These are phyloP conservation scores for Drosophila neocordata DNA, from an alignment of 1,140 invertebrate species.

Conservation along the genomic window DNA sequence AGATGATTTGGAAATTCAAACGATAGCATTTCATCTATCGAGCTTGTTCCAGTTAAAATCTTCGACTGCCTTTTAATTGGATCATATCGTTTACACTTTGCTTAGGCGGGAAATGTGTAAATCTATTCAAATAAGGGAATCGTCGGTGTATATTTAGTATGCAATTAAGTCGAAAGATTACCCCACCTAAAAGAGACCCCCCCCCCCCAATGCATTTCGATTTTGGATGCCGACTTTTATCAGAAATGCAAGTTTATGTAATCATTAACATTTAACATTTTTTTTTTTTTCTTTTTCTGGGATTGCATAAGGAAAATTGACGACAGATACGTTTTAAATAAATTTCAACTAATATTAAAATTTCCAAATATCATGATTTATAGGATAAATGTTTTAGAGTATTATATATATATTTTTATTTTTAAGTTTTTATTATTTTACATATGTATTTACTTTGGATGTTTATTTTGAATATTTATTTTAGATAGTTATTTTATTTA, in stretches of 20 bases:
- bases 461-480: too few species aligned
- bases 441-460: background rate
- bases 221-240: constrained; percentile 11
- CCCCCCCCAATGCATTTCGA: constrained; percentile 18
- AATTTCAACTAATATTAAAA: background rate
- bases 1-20: constrained; percentile 36
- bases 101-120: constrained; percentile 46
- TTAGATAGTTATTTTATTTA: too few species aligned
- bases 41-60: constrained; percentile 52
- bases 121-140: constrained; percentile 60
- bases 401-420: too few species aligned
- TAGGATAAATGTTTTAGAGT: background rate
- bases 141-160: constrained; percentile 6
- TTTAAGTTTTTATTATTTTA: background rate
- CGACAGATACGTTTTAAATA: background rate
- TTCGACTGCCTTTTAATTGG: constrained; percentile 53
- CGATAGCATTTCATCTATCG: constrained; percentile 8
- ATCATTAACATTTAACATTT: constrained; percentile 8
- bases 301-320: background rate
- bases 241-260: constrained; percentile 25
- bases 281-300: background rate
- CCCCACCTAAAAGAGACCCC: constrained; percentile 2
- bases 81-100: constrained; percentile 46
- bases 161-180: constrained; percentile 25
- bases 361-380: constrained; percentile 5